Conservation (phyloP, 2,113 vertebrate genomes). For the Pelmatolapia mariae region DNA sequence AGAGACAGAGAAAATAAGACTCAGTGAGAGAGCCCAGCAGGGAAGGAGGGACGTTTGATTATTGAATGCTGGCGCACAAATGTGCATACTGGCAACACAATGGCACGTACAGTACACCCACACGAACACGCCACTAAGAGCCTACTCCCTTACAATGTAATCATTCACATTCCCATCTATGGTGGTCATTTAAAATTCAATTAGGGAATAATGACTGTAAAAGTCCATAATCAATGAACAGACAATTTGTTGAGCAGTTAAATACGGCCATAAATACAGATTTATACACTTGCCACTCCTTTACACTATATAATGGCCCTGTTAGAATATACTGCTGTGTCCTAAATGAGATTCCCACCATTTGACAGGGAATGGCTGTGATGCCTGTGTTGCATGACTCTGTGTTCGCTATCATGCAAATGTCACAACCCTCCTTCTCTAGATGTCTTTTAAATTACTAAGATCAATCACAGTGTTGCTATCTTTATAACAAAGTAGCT, state of each 20-base stretch:
- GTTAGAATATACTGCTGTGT: not conserved
- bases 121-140: not conserved
- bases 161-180: constrained; percentile 23
- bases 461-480: not conserved
- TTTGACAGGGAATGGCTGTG: constrained; percentile 5
- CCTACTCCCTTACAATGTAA: constrained; percentile 22
- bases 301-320: not conserved
- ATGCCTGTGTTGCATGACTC: not conserved
- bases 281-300: constrained; percentile 9
- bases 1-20: not conserved
- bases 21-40: not conserved
- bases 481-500: constrained; percentile 10
- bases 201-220: constrained; percentile 48
- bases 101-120: not conserved
- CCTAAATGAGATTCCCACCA: not conserved
- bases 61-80: not conserved
- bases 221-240: constrained; percentile 50
- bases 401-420: not conserved
- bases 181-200: constrained; percentile 58
- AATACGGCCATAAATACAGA: constrained; percentile 37
- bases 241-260: constrained; percentile 52
- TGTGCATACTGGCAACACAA: not conserved
- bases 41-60: constrained; percentile 23
- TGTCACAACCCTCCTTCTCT: not conserved
- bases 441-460: not conserved